A percentile compares a stretch with the other conserved stretches of the same genome.
phyloP scores from a whole-genome alignment of 2,888 invertebrate species.

The Drosophila setosimentum region DNA sequence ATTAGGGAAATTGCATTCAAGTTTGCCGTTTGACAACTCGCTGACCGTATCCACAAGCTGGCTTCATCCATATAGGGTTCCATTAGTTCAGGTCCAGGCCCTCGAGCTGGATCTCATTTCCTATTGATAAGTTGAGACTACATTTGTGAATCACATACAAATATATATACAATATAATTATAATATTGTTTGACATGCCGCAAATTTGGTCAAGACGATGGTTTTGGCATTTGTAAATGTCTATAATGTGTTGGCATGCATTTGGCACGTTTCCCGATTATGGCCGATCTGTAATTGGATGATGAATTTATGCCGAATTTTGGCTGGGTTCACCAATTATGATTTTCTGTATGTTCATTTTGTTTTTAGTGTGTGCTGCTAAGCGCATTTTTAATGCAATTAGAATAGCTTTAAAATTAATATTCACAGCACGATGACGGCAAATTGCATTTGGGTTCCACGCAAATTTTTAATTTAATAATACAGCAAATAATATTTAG shows the following conservation, averaged over 20 bases:
- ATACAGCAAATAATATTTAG: conserved; percentile 46
- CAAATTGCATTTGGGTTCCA: conserved; percentile 35
- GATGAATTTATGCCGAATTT: conserved; percentile 19
- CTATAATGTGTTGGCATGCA: conserved; percentile 21
- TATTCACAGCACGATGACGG: conserved; percentile 8
- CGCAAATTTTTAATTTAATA: conserved; percentile 41
- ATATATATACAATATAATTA: too few species aligned
- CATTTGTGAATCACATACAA: conserved; percentile 3
- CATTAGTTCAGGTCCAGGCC: neutral
- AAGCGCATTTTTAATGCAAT: conserved; percentile 68
- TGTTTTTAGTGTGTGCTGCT: conserved; percentile 3
- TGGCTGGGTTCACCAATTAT: conserved; percentile 20
- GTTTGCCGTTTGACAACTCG: conserved; percentile 46
- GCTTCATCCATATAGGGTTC: conserved; percentile 10
- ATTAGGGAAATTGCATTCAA: conserved; percentile 77
- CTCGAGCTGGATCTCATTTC: conserved; percentile 48
- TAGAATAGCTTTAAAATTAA: conserved; percentile 35
- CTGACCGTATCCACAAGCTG: conserved; percentile 21
- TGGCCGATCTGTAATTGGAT: conserved; percentile 14
- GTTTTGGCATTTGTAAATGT: conserved; percentile 10
- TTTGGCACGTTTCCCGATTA: neutral
- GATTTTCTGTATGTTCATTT: conserved; percentile 7
- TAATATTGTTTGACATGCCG: conserved; percentile 33
- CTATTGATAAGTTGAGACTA: conserved; percentile 48
- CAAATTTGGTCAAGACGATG: conserved; percentile 33